Evolutionary conservation across 2,888 invertebrate species (phyloP), one percentile per base, ranked within the genome.

Genomic region (Anthrax anthrax): DNA sequence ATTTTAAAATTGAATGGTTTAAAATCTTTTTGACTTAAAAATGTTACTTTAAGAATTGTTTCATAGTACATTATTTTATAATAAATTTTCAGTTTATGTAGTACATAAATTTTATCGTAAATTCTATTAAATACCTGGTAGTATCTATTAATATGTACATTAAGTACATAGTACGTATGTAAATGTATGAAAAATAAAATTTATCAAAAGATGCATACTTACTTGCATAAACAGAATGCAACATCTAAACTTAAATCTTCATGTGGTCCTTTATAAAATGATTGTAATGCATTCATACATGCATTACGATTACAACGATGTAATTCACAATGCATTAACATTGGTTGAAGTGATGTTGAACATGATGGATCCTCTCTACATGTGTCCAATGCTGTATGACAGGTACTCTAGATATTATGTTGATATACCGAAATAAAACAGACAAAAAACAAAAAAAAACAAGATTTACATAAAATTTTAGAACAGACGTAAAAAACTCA

Each of bases 181-280:
- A n/a, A n/a, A n/a, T n/a, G n/a, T n/a, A n/a, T n/a, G n/a, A n/a
- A n/a, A n/a, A n/a, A n/a, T n/a, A n/a, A n/a, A n/a, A n/a, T n/a
- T n/a, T n/a, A n/a, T n/a, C n/a, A n/a, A n/a, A n/a, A n/a, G n/a
- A n/a, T n/a, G n/a, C n/a, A n/a, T n/a, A 77, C 84, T 80, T 70
- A 89, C 90, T 84, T 89, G 88, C 91, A 91, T 50, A 90, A 75
- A 65, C 91, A 91, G 71, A 90, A 90, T 56, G 90, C 91, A 57
- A 90, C 84, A 69, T 90, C 90, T 53, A 88, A 77, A 62, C 86
- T 88, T 78, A 87, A 83, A 56, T 80, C 81, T 54, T 84, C 81
- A 47, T 80, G 80, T 18, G 82, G 80, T 59, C 81, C 81, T 64
- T 84, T 77, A 70, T 90, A 91, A 71, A 91, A 90, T 47, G 80